Base-by-base conservation (phyloP, 1,140 invertebrate genomes). In the Triops cancriformis region DNA sequence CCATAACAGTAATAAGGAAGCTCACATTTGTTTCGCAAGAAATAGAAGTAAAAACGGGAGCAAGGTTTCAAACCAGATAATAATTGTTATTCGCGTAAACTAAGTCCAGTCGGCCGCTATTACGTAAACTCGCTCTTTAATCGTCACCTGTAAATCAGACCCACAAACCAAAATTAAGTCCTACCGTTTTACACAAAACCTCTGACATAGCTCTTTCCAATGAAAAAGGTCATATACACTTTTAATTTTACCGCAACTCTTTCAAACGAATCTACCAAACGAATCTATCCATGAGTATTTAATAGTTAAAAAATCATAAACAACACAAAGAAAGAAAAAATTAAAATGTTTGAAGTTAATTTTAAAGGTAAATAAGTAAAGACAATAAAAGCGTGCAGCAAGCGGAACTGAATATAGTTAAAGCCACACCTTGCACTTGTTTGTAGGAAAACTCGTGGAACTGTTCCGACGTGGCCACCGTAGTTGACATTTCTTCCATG, bases 371-470 rank as follows among this genome's bases (percentile, higher is more conserved):
- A 64, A 77, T 51, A 73, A 12, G 28, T 72, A 28, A 77, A 77
- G 72, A 26, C 4, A 45, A 77, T 26, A 27, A 26, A 26, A 12
- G 31, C 51, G 72, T 45, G 37, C 26, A 12, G 72, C 9, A 73
- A 64, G n/a, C 26, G 23, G n/a, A 72, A 77, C 2, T 27, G 23
- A 72, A 77, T 72, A n/a, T 37, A 77, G 51, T 73, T 72, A 77
- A 77, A 37, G 31, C 26, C n/a, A 78, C 73, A 78, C 77, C 77
- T 78, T 73, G 77, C 43, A 78, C 37, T 73, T 78, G 77, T 78
- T 78, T 78, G 77, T 78, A 78, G 74, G 77, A 74, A 42, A 78
- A 78, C 73, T 78, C 77, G 23, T 42, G 73, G 73, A 78, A 78
- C 27, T 73, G 72, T 51, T 78, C 77, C 73, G 77, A 43, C 14